Evolutionary conservation across 2,797 vertebrate genomes (phyloP).

Genomic region (Cygnus olor): DNA sequence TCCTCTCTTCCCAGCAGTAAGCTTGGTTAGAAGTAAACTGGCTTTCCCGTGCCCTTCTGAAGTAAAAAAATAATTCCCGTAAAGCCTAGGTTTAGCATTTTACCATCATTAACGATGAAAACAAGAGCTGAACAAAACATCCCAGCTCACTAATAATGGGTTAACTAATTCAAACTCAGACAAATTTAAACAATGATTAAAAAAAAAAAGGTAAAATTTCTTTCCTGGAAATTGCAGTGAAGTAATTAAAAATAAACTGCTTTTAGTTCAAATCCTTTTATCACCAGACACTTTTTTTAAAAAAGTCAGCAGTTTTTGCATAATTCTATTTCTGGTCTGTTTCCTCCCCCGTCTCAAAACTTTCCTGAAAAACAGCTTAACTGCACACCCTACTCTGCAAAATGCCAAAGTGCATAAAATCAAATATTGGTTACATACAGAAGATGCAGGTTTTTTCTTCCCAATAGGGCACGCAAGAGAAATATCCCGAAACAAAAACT

Average conservation of each 20-base stretch:
- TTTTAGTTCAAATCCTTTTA: constrained; percentile 60
- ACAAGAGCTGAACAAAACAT: background rate
- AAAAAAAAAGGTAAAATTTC: background rate
- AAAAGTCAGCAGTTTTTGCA: constrained; percentile 52
- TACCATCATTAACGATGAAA: background rate
- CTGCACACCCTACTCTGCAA: constrained; percentile 3
- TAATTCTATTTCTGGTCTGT: constrained; percentile 61
- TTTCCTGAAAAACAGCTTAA: constrained; percentile 66
- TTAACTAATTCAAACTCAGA: constrained; percentile 30
- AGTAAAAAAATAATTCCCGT: background rate
- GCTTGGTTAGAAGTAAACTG: background rate
- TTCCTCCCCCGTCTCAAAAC: constrained; percentile 70
- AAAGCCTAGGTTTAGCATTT: background rate
- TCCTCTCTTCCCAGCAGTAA: background rate
- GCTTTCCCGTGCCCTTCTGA: background rate
- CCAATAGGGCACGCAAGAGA: background rate
- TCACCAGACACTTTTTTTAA: constrained; percentile 62
- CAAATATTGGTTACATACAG: background rate
- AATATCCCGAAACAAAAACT: background rate
- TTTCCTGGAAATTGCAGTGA: constrained; percentile 47
- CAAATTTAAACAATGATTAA: background rate
- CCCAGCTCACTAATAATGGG: background rate
- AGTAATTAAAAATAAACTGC: constrained; percentile 36
- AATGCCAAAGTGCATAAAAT: background rate
- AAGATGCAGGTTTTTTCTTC: background rate